Evolutionary conservation across 2,888 invertebrate genomes (phyloP), one percentile per base, ranked within the genome.

Genomic region (Agrochola litura): DNA sequence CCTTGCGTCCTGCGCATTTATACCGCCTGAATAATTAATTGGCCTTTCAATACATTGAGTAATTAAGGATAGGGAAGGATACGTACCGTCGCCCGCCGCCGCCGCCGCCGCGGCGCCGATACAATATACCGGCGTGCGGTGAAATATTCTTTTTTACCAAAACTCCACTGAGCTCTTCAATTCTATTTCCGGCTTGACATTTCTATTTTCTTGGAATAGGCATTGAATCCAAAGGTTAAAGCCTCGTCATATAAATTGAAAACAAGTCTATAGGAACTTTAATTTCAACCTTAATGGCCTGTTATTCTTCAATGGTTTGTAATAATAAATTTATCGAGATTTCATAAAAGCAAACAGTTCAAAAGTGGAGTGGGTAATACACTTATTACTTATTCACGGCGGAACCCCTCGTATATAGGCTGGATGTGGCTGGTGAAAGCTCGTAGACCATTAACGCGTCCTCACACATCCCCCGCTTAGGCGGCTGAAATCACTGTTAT

Each of bases 401-500:
- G 72, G 73, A 76, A 63, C 65, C 77, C 80, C 69, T 73, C 73
- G 76, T 73, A 74, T 73, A 74, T 73, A 61, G 77, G 80, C 43
- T 79, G 76, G 76, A 73, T 77, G 83, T 74, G 77, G 81, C 75
- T 85, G 77, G 52, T 79, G 82, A 88, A 89, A 88, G 86, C 89
- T 88, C 80, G 79, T 77, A 83, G 83, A 88, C 88, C 90, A 91
- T 91, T 90, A 91, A 86, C 83, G 87, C 79, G 73, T 80, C 85
- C 86, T 81, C 84, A 87, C 85, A 90, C 88, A 91, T 88, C 90
- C 86, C 81, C 83, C 88, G 87, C 88, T 87, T 83, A 85, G 77
- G 82, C 70, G 76, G 81, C 87, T 84, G 83, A 91, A 91, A 92
- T 90, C 90, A 88, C 86, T 88, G 89, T 85, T 89, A 89, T 90